phyloP scores from a whole-genome alignment of 2,888 invertebrate genomes.

The Pteria penguin region DNA sequence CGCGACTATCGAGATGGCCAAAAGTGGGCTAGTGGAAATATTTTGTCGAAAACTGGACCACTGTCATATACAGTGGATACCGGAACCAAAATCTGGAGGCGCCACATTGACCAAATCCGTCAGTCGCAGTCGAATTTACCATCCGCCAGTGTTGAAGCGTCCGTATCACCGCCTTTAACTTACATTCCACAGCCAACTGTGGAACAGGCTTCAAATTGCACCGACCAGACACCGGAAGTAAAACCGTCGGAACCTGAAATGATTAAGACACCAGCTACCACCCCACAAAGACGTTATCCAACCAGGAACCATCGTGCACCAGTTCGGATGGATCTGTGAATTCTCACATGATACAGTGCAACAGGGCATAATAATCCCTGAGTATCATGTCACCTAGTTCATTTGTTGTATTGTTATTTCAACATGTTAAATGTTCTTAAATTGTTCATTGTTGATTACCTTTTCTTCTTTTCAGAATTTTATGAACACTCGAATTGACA shows the following conservation, averaged over 20 bases:
- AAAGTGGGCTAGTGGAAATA: background rate
- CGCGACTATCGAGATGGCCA: slow-evolving; percentile 2
- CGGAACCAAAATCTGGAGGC: slow-evolving; percentile 3
- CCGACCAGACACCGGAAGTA: background rate
- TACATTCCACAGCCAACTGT: background rate
- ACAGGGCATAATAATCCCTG: slow-evolving; percentile 4
- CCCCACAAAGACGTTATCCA: background rate
- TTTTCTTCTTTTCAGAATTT: no score
- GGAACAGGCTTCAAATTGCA: background rate
- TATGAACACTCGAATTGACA: no score
- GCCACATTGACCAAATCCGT: slow-evolving; percentile 7
- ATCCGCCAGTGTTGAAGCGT: no score
- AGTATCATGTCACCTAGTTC: no score
- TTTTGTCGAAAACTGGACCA: background rate
- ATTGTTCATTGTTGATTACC: no score
- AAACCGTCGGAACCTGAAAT: background rate
- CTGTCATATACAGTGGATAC: slow-evolving; percentile 14
- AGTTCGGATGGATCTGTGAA: background rate
- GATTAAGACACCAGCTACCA: background rate
- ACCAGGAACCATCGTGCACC: background rate
- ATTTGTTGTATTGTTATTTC: no score
- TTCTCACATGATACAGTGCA: background rate
- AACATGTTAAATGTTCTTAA: no score
- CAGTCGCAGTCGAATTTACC: background rate
- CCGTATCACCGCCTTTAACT: background rate